A percentile compares a stretch with the other conserved stretches of the same genome.
Conservation (phyloP, 2,888 invertebrate genomes). For the Steinernema scapterisci region DNA sequence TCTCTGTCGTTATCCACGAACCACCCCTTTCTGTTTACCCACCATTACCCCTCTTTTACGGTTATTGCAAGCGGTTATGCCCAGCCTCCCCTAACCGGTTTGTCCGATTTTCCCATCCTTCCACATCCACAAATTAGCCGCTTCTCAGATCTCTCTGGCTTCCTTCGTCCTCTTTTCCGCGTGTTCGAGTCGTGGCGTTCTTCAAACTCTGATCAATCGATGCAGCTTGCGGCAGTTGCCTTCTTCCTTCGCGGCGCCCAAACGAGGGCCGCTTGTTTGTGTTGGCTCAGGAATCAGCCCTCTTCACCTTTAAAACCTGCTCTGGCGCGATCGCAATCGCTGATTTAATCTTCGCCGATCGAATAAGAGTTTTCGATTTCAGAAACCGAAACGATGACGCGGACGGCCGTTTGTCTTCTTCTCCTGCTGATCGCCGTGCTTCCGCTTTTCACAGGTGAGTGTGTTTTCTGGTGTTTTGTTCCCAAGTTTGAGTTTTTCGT, state of each 20-base stretch:
- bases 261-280: slow-evolving; percentile 30
- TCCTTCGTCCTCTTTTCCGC: neutral
- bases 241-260: neutral
- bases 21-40: neutral
- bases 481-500: neutral
- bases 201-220: slow-evolving; percentile 15
- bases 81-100: neutral
- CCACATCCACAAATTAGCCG: neutral
- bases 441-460: slow-evolving; percentile 4
- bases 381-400: slow-evolving; percentile 28
- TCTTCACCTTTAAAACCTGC: slow-evolving; percentile 7
- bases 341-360: neutral
- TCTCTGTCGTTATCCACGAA: too few species aligned
- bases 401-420: neutral
- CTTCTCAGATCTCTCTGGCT: neutral
- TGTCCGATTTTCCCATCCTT: neutral
- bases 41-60: neutral
- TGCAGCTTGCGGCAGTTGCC: neutral
- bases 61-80: neutral
- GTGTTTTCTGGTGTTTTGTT: too few species aligned
- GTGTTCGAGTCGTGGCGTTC: neutral
- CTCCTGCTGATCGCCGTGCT: slow-evolving; percentile 4
- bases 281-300: neutral
- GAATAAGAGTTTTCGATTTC: slow-evolving; percentile 2
- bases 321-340: slow-evolving; percentile 24